Percentiles rank a stretch among this genome's conserved stretches.
phyloP scores from a whole-genome alignment of 2,888 invertebrate species.

The Eugnorisma glareosa region DNA sequence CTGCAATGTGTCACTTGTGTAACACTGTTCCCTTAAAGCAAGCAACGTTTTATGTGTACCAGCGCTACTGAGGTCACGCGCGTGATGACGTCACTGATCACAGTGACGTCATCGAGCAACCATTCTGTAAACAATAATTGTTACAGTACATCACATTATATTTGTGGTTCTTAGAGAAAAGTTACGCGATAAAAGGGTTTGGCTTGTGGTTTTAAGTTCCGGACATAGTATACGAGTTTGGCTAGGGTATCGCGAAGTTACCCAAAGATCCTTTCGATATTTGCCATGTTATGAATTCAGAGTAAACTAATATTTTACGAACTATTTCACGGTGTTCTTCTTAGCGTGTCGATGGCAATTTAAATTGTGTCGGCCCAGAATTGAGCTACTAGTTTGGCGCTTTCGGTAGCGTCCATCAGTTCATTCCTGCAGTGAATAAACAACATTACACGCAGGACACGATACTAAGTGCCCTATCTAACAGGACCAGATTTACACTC shows the following conservation, averaged over 20 bases:
- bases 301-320: neutral
- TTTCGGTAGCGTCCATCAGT: too few relatives aligned
- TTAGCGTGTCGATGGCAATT: too few relatives aligned
- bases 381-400: too few relatives aligned
- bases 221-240: neutral
- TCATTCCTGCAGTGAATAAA: too few relatives aligned
- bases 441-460: too few relatives aligned
- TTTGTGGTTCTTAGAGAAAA: too few relatives aligned
- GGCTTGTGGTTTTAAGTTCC: neutral
- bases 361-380: too few relatives aligned
- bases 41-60: neutral
- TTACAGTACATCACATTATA: too few relatives aligned
- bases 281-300: neutral
- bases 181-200: neutral
- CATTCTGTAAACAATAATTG: neutral
- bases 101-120: neutral
- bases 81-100: too few relatives aligned
- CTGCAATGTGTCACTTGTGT: neutral
- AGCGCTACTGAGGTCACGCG: neutral
- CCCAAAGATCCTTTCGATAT: neutral
- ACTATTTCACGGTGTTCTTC: neutral
- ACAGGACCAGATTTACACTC: too few relatives aligned
- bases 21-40: neutral
- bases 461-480: too few relatives aligned
- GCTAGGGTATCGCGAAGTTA: neutral